Base-by-base conservation (phyloP, 1,140 invertebrate species). In the Diachasma alloeum region DNA sequence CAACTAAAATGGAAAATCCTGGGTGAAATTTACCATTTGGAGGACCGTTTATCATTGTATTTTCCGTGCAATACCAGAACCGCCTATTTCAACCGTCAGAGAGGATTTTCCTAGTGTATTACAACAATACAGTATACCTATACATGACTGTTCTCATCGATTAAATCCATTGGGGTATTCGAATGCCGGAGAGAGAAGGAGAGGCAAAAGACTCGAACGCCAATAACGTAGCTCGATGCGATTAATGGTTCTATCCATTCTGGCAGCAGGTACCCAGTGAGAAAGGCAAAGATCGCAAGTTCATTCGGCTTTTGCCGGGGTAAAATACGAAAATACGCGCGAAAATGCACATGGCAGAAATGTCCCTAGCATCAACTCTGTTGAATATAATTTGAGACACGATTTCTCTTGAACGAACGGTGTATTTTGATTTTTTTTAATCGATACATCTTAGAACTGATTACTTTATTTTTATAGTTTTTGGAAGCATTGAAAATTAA, bases 231-330 rank as follows among this genome's bases (percentile, higher is more conserved):
- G n/a, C 13, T 68, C 66, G 66, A 68, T 68, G 11, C 66, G 66
- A 68, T 68, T 68, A 68, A 68, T 68, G 26, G 66, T 68, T 68
- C 66, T 68, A 68, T 68, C 31, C 66, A 36, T 68, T 68, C 59
- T 39, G 66, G 66, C 15, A 39, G 36, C 22, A 26, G 24, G 4
- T 24, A 19, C 24, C 11, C 24, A 24, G 8, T 63, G 59, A 26
- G 19, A 63, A 19, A 63, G 59, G 24, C 6, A 63, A 63, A 26
- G 31, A 68, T 68, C 36, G 66, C 36, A 19, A 68, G 17, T 39
- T 68, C 36, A 37, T 68, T 68, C 26, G 31, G 59, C n/a, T 4
- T 46, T 2, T 46, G n/a, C n/a, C 10, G 10, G 44, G 44, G 44
- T 46, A 46, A 31, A 31, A 31, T 46, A 46, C 24, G 24, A 4